Conservation (phyloP, 2,797 vertebrate genomes). For the Poecilia picta region DNA sequence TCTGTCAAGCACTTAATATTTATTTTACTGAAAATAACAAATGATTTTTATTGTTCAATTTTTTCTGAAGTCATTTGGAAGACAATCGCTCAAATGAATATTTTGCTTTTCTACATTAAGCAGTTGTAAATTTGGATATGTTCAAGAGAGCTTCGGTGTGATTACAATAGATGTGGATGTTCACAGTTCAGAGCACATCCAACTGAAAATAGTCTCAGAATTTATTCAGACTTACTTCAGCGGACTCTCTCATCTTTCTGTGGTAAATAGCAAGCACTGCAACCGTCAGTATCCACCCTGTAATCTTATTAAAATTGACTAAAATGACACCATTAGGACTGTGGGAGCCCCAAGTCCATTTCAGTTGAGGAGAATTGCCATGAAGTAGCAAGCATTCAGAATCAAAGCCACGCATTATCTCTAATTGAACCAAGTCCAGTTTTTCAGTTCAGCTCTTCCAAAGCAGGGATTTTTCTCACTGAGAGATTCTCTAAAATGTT, state of each 20-base stretch:
- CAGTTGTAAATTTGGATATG: neutral
- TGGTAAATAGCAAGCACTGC: conserved; percentile 63
- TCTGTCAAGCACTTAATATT: conserved; percentile 22
- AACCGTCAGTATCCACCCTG: conserved; percentile 45
- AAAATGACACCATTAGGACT: conserved; percentile 71
- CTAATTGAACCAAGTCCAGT: conserved; percentile 73
- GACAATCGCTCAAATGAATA: neutral
- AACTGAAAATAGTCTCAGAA: neutral
- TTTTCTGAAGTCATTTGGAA: conserved; percentile 7
- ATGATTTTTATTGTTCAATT: conserved; percentile 23
- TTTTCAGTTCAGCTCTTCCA: conserved; percentile 55
- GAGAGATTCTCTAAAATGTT: conserved; percentile 50
- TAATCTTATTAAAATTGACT: conserved; percentile 74
- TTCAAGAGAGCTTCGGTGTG: neutral
- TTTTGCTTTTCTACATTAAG: neutral
- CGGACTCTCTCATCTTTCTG: conserved; percentile 35
- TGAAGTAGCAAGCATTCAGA: conserved; percentile 65
- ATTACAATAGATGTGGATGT: neutral
- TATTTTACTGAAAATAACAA: conserved; percentile 29
- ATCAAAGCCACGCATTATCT: conserved; percentile 74
- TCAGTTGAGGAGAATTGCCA: conserved; percentile 70
- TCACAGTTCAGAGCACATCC: neutral
- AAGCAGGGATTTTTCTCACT: conserved; percentile 50
- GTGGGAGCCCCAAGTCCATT: conserved; percentile 64
- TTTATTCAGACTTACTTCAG: conserved; percentile 26